Base-by-base conservation (phyloP, 2,113 vertebrate species). In the Cephalopterus ornatus region DNA sequence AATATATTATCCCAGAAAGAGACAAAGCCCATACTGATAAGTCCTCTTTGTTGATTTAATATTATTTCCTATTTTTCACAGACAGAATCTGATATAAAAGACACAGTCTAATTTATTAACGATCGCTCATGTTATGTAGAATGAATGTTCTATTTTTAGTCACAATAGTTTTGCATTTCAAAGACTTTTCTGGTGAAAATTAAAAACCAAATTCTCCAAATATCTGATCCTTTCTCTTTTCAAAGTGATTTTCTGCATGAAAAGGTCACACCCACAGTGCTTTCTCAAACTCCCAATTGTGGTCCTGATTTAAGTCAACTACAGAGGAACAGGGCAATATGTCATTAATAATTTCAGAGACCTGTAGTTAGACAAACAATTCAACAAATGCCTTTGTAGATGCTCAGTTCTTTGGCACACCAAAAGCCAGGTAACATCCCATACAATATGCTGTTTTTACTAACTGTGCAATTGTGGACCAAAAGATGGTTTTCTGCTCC, bases 401-500 rank as follows among this genome's bases (percentile, higher is more conserved):
- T 21, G 17, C 6, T 62, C 9, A 70, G 24, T 59, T 83, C 50
- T 55, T 33, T 87, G 27, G 15, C 13, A 62, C 18, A 44, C 5
- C 6, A 50, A 30, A 13, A 2, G 1, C 42, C 49, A 58, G 16
- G 19, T 73, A 50, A 50, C 44, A 70, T 5, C 8, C 12, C 5
- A 22, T 14, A 20, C 9, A 56, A 23, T 30, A 23, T 19, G 17
- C 3, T 9, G 37, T 9, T n/a, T 16, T 56, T 5, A 5, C 9
- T 39, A 66, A 6, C 14, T 44, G 6, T 62, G 11, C 0, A 4
- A 11, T 13, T 23, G 3, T 23, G 21, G 19, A 30, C 8, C 12
- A 39, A 62, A 80, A 58, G 5, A 17, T 35, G 3, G 5, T 52
- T 26, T 26, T 70, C 14, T n/a, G 6, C 9, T 75, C 9, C 41